A percentile compares a stretch with the other conserved stretches of the same genome.
These are phyloP conservation scores for Oryzias woworae DNA, from an alignment of 2,113 vertebrate species.

Conservation along the genomic window DNA sequence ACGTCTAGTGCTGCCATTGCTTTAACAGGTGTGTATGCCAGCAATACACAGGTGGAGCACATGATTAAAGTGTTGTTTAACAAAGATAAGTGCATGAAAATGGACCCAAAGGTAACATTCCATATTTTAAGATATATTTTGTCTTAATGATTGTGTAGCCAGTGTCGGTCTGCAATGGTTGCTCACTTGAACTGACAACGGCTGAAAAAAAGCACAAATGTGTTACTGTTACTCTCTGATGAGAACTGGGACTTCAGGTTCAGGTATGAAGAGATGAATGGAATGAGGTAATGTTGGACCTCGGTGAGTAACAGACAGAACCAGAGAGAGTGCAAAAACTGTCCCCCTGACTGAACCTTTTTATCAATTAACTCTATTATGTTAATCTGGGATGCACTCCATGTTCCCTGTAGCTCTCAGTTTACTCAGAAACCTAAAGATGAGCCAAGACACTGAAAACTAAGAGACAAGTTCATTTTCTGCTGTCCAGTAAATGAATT, in stretches of 20 bases:
- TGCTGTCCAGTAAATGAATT: slow-evolving; percentile 39
- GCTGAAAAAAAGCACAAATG: slow-evolving; percentile 21
- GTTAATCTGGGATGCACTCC: slow-evolving; percentile 68
- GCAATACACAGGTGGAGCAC: too few species aligned
- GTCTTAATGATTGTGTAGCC: too few species aligned
- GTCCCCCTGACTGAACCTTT: slow-evolving; percentile 55
- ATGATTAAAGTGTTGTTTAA: too few species aligned
- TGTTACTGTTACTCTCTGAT: slow-evolving; percentile 26
- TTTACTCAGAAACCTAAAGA: slow-evolving; percentile 41
- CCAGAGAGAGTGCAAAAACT: slow-evolving; percentile 37
- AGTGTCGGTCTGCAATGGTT: not conserved
- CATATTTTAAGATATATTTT: too few species aligned
- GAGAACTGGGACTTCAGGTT: slow-evolving; percentile 35
- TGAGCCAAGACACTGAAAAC: slow-evolving; percentile 49
- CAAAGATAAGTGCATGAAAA: too few species aligned
- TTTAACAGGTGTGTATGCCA: too few species aligned
- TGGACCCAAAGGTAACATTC: too few species aligned
- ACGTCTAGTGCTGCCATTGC: too few species aligned
- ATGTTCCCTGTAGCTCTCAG: slow-evolving; percentile 63
- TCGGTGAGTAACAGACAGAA: slow-evolving; percentile 39
- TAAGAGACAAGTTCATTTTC: slow-evolving; percentile 47
- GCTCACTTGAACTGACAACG: not conserved
- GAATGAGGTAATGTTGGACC: slow-evolving; percentile 52
- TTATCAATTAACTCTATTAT: slow-evolving; percentile 70
- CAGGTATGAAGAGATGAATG: slow-evolving; percentile 50